These are phyloP conservation scores for Drosophila bocki DNA, from an alignment of 1,140 invertebrate genomes.

Conservation along the genomic window DNA sequence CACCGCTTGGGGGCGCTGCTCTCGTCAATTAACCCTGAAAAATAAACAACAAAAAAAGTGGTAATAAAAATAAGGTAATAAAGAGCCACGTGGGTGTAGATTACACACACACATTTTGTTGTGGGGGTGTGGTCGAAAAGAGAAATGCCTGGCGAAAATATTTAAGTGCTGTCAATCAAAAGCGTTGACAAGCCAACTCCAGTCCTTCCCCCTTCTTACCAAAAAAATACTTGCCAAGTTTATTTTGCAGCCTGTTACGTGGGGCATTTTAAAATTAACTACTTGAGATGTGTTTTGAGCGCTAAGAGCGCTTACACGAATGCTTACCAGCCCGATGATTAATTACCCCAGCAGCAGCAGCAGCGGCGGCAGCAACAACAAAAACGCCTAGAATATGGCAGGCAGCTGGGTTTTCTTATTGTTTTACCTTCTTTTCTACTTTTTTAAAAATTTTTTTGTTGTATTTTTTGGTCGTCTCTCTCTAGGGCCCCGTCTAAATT, in stretches of 20 bases:
- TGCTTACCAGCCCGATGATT: conserved; percentile 80
- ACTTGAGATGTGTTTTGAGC: conserved; percentile 76
- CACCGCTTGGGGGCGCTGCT: conserved; percentile 60
- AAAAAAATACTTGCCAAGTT: not conserved
- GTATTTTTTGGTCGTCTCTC: not conserved
- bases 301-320: conserved; percentile 82
- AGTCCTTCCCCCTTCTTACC: not conserved
- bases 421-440: conserved; percentile 10
- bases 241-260: conserved; percentile 64
- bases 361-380: conserved; percentile 14
- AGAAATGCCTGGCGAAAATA: conserved; percentile 72
- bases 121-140: conserved; percentile 37
- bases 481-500: conserved; percentile 63
- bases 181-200: conserved; percentile 58
- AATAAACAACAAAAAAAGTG: conserved; percentile 7
- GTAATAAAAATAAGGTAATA: conserved; percentile 7
- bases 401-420: conserved; percentile 69
- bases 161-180: conserved; percentile 77
- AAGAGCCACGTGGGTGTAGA: conserved; percentile 22
- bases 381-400: conserved; percentile 63
- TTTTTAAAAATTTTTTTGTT: not conserved
- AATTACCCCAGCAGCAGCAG: conserved; percentile 58
- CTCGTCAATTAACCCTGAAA: conserved; percentile 26
- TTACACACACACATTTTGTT: conserved; percentile 12
- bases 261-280: conserved; percentile 79